Percentiles rank a stretch among this genome's conserved stretches.
These are phyloP conservation scores for Thunnus thynnus DNA, from an alignment of 2,113 vertebrate genomes.

Conservation along the genomic window DNA sequence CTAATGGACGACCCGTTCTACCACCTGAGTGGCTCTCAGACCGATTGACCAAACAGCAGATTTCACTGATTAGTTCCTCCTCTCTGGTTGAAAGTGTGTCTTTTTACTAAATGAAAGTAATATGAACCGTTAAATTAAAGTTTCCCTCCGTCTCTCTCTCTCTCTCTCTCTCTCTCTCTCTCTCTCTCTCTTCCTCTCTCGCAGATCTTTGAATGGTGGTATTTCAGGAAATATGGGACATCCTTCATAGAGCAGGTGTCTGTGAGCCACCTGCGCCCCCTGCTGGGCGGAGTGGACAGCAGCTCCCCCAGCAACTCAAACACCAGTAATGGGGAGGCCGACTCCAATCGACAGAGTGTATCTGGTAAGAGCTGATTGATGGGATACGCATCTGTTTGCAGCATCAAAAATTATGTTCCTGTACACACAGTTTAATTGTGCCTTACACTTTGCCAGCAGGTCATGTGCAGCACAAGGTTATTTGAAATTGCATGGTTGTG, in stretches of 20 bases:
- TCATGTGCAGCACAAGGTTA: no score
- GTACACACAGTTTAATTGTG: no score
- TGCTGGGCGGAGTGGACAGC: conserved; percentile 97
- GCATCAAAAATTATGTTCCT: no score
- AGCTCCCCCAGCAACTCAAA: conserved; percentile 92
- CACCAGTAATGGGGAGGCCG: conserved; percentile 92
- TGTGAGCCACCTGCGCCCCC: conserved; percentile 97
- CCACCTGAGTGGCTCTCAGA: not conserved
- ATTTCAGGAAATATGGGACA: conserved; percentile 98
- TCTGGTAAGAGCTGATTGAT: conserved; percentile 86
- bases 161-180: no score
- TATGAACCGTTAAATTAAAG: no score
- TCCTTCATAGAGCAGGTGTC: conserved; percentile 99
- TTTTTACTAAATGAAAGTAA: no score
- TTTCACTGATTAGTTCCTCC: not conserved
- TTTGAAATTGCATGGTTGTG: no score
- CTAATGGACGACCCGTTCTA: not conserved
- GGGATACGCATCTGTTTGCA: not conserved
- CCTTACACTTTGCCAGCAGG: no score
- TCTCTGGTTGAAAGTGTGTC: no score
- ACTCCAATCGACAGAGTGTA: conserved; percentile 94
- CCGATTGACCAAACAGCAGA: not conserved
- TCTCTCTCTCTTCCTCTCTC: conserved; percentile 1
- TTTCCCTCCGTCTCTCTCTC: no score
- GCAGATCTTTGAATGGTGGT: conserved; percentile 99